Evolutionary conservation across 2,113 vertebrate species (phyloP).

Genomic region (Campylomormyrus numenius): DNA sequence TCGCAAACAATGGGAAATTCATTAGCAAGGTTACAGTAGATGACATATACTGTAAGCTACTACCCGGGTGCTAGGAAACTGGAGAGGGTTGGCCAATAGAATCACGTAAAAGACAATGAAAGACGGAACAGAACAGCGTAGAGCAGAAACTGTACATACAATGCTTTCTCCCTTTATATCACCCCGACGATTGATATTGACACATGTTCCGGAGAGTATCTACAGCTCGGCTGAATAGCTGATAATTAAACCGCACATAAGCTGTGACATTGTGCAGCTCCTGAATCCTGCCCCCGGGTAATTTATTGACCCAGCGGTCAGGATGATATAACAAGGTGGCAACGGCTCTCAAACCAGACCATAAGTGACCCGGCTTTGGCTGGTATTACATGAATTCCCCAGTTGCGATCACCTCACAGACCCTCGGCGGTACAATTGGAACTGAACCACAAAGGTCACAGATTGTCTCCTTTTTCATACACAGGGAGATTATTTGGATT

Average conservation of each 20-base stretch:
- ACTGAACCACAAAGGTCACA: neutral
- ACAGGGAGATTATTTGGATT: neutral
- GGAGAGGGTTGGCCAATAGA: neutral
- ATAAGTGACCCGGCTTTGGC: neutral
- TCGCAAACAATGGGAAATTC: neutral
- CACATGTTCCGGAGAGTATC: neutral
- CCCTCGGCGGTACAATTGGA: neutral
- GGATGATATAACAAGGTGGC: neutral
- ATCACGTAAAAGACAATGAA: neutral
- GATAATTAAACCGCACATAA: neutral
- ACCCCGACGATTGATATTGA: neutral
- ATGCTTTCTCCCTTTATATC: neutral
- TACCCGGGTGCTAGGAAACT: neutral
- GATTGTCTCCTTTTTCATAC: neutral
- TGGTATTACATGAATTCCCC: neutral
- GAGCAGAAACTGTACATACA: neutral
- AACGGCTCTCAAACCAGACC: neutral
- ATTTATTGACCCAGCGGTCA: neutral
- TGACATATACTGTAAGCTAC: neutral
- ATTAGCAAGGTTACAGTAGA: neutral
- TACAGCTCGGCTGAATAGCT: neutral
- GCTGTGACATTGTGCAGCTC: neutral
- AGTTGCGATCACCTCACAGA: neutral
- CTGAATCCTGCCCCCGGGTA: neutral
- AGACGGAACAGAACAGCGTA: neutral